phyloP scores from a whole-genome alignment of 2,888 invertebrate species.

The Cheilosia impressa region DNA sequence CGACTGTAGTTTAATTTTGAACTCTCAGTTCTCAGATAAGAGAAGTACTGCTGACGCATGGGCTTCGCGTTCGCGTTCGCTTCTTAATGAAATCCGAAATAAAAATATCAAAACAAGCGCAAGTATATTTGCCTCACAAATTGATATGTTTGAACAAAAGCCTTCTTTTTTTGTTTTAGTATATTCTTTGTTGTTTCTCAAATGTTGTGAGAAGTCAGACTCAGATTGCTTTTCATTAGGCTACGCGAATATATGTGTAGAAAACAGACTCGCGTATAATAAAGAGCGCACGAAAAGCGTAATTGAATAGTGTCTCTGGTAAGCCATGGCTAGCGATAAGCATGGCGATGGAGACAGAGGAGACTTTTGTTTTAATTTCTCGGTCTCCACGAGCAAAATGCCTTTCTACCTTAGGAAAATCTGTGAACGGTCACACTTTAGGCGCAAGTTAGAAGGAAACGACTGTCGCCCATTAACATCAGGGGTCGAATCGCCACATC shows the following conservation, averaged over 20 bases:
- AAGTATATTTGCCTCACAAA: constrained; percentile 44
- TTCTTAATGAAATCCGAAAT: constrained; percentile 59
- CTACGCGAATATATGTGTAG: background rate
- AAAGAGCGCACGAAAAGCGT: constrained; percentile 36
- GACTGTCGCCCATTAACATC: no score
- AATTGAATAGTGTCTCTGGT: constrained; percentile 28
- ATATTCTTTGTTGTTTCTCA: constrained; percentile 34
- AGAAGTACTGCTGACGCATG: constrained; percentile 59
- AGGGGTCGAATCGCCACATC: no score
- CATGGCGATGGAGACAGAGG: no score
- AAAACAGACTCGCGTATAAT: constrained; percentile 21
- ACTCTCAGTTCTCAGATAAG: constrained; percentile 47
- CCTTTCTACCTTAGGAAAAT: no score
- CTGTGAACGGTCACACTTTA: no score
- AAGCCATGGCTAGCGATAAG: background rate
- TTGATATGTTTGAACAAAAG: constrained; percentile 55
- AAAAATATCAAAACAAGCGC: constrained; percentile 47
- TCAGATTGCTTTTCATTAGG: constrained; percentile 23
- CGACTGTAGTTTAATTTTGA: constrained; percentile 29
- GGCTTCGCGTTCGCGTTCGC: background rate
- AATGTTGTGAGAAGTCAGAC: constrained; percentile 27
- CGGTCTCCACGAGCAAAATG: no score
- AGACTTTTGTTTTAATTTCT: no score
- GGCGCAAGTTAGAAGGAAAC: no score
- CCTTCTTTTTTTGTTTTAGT: constrained; percentile 26